A percentile compares a stretch with the other conserved stretches of the same genome.
These are phyloP conservation scores for Branchellion lobata DNA, from an alignment of 2,888 invertebrate species.

Conservation along the genomic window DNA sequence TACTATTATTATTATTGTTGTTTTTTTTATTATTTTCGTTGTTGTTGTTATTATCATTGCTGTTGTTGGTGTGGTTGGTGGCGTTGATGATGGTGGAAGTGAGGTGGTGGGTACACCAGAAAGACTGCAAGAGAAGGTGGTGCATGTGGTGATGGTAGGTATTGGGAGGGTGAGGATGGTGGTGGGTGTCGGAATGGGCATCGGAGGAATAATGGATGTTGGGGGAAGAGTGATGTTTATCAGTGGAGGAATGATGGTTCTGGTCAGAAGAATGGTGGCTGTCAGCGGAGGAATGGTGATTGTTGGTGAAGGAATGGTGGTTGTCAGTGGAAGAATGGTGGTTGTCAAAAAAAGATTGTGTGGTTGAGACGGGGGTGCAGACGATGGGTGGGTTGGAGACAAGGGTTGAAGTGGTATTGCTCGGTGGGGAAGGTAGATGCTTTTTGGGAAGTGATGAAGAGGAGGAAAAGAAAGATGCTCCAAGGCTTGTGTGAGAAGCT, in stretches of 20 bases:
- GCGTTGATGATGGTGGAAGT: neutral
- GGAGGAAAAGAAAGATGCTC: too few species aligned
- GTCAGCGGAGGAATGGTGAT: too few species aligned
- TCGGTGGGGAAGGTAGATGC: neutral
- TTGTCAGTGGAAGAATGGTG: neutral
- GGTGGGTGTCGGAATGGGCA: neutral
- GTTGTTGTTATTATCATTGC: neutral
- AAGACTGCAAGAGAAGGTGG: neutral
- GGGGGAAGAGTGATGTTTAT: neutral
- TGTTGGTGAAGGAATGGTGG: neutral
- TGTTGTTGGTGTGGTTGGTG: neutral
- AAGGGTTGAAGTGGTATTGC: too few species aligned
- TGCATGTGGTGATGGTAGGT: neutral
- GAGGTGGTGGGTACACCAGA: neutral
- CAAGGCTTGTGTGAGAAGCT: too few species aligned
- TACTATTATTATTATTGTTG: constrained; percentile 13
- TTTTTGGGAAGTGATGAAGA: too few species aligned
- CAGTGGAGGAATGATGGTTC: neutral
- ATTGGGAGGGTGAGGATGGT: too few species aligned
- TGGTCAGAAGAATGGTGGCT: too few species aligned
- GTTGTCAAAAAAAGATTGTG: too few species aligned
- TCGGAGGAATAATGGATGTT: too few species aligned
- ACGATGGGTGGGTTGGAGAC: neutral
- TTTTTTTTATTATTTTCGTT: constrained; percentile 2
- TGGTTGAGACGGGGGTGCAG: too few species aligned